These are phyloP conservation scores for Drosophila aldrichi DNA, from an alignment of 2,888 invertebrate species.

Conservation along the genomic window DNA sequence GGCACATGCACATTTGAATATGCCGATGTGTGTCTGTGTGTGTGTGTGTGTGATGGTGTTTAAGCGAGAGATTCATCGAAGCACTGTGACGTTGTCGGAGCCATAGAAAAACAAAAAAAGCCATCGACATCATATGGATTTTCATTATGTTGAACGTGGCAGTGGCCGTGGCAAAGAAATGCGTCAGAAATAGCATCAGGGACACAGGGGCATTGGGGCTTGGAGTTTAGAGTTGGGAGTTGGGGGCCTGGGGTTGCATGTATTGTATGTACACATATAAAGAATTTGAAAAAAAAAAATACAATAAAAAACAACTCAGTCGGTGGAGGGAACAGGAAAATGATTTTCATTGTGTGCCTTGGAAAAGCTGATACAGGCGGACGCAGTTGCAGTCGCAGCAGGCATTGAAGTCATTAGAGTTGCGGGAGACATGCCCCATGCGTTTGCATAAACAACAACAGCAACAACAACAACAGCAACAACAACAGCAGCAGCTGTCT, in stretches of 20 bases:
- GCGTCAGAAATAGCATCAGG: conserved; percentile 32
- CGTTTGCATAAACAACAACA: conserved; percentile 74
- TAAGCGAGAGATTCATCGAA: conserved; percentile 56
- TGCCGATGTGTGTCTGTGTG: conserved; percentile 4
- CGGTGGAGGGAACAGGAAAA: conserved; percentile 67
- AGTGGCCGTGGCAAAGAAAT: conserved; percentile 18
- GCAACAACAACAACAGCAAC: conserved; percentile 29
- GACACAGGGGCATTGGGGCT: conserved; percentile 8
- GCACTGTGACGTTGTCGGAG: conserved; percentile 33
- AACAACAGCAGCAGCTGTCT: conserved; percentile 38
- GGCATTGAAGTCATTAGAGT: conserved; percentile 73
- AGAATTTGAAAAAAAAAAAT: conserved; percentile 4
- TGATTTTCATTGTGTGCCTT: conserved; percentile 77
- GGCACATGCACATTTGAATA: conserved; percentile 73
- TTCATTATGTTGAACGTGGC: conserved; percentile 49
- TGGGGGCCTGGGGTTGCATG: conserved; percentile 17
- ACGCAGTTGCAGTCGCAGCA: conserved; percentile 27
- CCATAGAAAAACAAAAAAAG: conserved; percentile 62
- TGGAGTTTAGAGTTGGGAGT: background rate
- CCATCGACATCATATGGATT: conserved; percentile 79
- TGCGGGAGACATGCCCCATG: conserved; percentile 80
- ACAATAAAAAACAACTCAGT: conserved; percentile 26
- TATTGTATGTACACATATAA: background rate
- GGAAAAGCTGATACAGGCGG: conserved; percentile 64
- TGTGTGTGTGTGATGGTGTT: conserved; percentile 16